A percentile compares a stretch with the other conserved stretches of the same genome.
phyloP scores from a whole-genome alignment of 2,113 vertebrate genomes.

The Aphelocoma coerulescens region DNA sequence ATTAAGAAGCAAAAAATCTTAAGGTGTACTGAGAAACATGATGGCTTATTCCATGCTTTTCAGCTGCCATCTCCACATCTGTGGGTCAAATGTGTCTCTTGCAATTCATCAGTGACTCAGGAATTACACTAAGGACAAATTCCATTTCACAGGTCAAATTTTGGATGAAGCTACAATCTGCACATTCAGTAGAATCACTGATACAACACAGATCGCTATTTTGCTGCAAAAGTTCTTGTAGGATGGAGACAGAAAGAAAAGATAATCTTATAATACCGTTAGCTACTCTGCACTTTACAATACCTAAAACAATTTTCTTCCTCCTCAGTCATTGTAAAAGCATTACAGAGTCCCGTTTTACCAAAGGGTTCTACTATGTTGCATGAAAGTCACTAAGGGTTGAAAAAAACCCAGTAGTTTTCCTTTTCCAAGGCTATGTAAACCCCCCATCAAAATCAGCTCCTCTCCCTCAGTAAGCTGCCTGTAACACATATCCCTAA shows the following conservation, averaged over 20 bases:
- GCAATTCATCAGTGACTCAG: background rate
- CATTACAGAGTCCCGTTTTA: background rate
- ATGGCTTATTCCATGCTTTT: background rate
- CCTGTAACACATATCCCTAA: background rate
- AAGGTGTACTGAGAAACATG: background rate
- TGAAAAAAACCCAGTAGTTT: background rate
- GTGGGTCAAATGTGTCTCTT: background rate
- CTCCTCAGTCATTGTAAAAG: background rate
- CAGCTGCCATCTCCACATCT: background rate
- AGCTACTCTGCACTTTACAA: background rate
- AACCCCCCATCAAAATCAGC: background rate
- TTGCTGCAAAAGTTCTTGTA: background rate
- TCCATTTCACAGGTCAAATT: background rate
- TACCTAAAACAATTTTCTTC: background rate
- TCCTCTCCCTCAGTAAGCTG: background rate
- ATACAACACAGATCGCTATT: background rate
- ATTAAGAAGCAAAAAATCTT: background rate
- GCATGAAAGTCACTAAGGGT: background rate
- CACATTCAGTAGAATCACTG: background rate
- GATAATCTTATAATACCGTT: fast-evolving
- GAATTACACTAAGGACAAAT: background rate
- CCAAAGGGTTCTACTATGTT: background rate
- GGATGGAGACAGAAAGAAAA: background rate
- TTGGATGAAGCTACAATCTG: background rate
- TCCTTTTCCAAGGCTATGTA: background rate